These are phyloP conservation scores for Vollenhovia emeryi DNA, from an alignment of 1,140 invertebrate genomes.

Conservation along the genomic window DNA sequence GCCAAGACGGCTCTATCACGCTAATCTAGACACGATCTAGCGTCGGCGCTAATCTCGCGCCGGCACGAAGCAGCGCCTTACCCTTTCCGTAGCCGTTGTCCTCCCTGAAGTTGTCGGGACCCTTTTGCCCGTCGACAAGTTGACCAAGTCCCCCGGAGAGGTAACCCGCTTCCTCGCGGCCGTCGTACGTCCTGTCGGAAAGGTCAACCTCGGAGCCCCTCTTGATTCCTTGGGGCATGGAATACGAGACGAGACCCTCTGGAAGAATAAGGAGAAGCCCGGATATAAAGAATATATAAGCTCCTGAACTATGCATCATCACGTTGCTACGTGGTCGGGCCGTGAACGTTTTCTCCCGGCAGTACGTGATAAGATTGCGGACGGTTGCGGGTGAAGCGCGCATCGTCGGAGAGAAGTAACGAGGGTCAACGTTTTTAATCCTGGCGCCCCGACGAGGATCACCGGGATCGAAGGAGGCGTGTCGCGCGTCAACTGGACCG, in stretches of 20 bases:
- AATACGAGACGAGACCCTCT: constrained; percentile 93
- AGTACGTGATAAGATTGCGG: constrained; percentile 67
- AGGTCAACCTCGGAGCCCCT: constrained; percentile 90
- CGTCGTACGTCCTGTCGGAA: constrained; percentile 93
- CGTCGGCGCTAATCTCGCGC: constrained; percentile 62
- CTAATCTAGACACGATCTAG: constrained; percentile 71
- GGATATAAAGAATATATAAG: constrained; percentile 52
- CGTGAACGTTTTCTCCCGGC: constrained; percentile 46
- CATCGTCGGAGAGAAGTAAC: constrained; percentile 22
- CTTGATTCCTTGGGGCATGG: constrained; percentile 92
- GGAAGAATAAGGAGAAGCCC: constrained; percentile 62
- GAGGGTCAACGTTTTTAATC: constrained; percentile 57
- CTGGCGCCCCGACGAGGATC: constrained; percentile 1
- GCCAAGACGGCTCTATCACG: constrained; percentile 64
- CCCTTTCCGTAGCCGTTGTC: constrained; percentile 89
- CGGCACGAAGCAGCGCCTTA: constrained; percentile 85
- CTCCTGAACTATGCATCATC: constrained; percentile 65
- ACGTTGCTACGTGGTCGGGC: constrained; percentile 30
- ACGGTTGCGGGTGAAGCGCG: constrained; percentile 17
- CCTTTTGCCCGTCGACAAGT: constrained; percentile 94
- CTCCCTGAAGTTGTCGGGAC: constrained; percentile 93
- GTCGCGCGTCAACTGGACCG: background rate
- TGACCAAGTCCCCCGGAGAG: constrained; percentile 95
- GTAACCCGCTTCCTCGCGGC: constrained; percentile 87
- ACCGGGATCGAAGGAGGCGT: constrained; percentile 13